Evolutionary conservation across 2,113 vertebrate species (phyloP), one percentile per base, ranked within the genome.

Genomic region (Xenopus borealis): DNA sequence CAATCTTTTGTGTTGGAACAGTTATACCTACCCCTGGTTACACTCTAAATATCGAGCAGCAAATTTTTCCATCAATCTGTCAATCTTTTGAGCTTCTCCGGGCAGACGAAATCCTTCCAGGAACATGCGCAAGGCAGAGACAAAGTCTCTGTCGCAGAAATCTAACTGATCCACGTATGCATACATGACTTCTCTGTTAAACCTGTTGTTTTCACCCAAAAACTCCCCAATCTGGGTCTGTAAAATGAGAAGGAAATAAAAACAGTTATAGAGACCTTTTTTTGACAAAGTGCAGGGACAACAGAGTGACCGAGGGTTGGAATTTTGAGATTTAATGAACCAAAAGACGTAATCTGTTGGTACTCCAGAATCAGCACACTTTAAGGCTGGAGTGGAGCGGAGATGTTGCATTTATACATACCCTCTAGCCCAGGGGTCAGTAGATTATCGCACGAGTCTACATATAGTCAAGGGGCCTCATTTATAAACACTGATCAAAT

Each of bases 1-100:
- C 12, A 12, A 64, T 11, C 12, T 27, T 16, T 19, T 27, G 23
- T 27, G 23, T 40, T 40, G 33, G 7, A 17, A 0, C 9, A 50
- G 52, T 55, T 55, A 55, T 55, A 7, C 81, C 89, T 85, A 99
- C 96, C 97, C 89, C 85, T 98, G 97, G 87, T 99, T 98, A 84
- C 97, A 98, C 59, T 98, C 96, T 69, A 99, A 89, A 62, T 98
- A 99, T 85, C 97, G 92, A 23, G 97, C 97, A 20, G 97, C 97
- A 82, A 99, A 99, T 84, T 99, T 99, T 86, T 98, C 97, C 97
- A 99, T 98, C 65, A 99, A 88, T 80, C 97, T 87, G 69, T 99
- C 97, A 0, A 99, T 99, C 89, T 99, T 99, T 89, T 99, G 97
- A 17, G 97, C 97, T 88, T 99, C 97, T 0, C 97, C 96, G 0